Conservation (phyloP, 1,140 invertebrate genomes). For the Phymorhynchus buccinoides region DNA sequence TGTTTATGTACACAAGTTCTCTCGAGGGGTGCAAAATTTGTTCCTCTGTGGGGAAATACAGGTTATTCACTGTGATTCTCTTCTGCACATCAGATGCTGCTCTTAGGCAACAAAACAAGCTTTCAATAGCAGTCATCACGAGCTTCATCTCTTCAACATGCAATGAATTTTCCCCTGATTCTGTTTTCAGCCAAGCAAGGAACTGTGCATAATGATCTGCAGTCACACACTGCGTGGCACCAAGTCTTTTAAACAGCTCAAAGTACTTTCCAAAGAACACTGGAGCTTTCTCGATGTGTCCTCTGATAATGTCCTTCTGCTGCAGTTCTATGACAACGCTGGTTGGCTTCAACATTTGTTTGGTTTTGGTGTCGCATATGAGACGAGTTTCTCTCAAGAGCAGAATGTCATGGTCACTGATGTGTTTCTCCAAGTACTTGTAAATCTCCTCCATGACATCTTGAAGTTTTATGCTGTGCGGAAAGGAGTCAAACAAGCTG, state of each 20-base stretch:
- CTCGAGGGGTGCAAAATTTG: slow-evolving; percentile 39
- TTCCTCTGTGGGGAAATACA: slow-evolving; percentile 55
- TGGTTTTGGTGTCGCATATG: slow-evolving; percentile 39
- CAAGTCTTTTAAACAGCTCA: slow-evolving; percentile 55
- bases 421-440: slow-evolving; percentile 31
- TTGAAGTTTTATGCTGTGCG: not conserved
- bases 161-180: slow-evolving; percentile 46
- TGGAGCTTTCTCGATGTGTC: slow-evolving; percentile 53
- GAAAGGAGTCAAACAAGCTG: not conserved
- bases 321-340: slow-evolving; percentile 51
- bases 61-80: not conserved
- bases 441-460: slow-evolving; percentile 45
- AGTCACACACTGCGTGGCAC: slow-evolving; percentile 42
- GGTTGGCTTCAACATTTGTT: slow-evolving; percentile 49
- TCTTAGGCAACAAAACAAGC: slow-evolving; percentile 42
- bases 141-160: slow-evolving; percentile 52
- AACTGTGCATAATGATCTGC: slow-evolving; percentile 51
- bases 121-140: slow-evolving; percentile 51
- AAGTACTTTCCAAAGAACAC: slow-evolving; percentile 50
- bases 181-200: slow-evolving; percentile 35
- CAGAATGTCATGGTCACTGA: not conserved
- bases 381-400: slow-evolving; percentile 32
- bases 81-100: not conserved
- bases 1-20: slow-evolving; percentile 44
- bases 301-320: slow-evolving; percentile 51